Base-by-base conservation (phyloP, 2,113 vertebrate species). In the Diglossa brunneiventris region DNA sequence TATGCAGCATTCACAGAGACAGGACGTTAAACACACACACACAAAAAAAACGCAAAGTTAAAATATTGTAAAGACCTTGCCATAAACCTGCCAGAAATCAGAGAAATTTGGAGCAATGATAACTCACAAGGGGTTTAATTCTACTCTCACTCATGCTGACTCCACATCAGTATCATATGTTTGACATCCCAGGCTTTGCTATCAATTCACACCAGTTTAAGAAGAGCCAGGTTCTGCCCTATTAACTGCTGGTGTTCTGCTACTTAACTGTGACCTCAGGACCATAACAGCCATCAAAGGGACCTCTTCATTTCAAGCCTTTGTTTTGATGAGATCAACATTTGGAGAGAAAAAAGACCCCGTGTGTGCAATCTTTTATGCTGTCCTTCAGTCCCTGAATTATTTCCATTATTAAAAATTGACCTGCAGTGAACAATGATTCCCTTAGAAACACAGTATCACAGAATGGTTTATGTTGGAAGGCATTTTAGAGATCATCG, bases 1-100 rank as follows among this genome's bases (percentile, higher is more conserved):
- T 93, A 77, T 77, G 59, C 56, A 96, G 49, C 56, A 42, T 69
- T 95, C 81, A 64, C 64, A 77, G 31, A 92, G 85, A 61, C 79
- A 72, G 90, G 56, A 91, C 33, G 0, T 96, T 94, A 92, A 97
- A 93, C 62, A 91, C 59, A 93, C 75, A 72, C 56, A 41, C 53
- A 39, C n/a, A 27, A 24, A 50, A 9, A 79, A 91, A 97, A 89
- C 0, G 0, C 31, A 52, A 20, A 64, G 35, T 44, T 93, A 91
- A 94, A 95, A 87, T 87, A 88, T 84, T 64, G 27, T 44, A 37
- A 89, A 90, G 44, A 22, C 62, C 28, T 74, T 92, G 70, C 86
- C 76, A 83, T 87, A 95, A 96, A 92, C 70, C 70, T 94, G 72
- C 44, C 84, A 92, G 66, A 59, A 94, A 85, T 90, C 41, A 58